phyloP scores from a whole-genome alignment of 2,113 vertebrate genomes.

The Siniperca chuatsi region DNA sequence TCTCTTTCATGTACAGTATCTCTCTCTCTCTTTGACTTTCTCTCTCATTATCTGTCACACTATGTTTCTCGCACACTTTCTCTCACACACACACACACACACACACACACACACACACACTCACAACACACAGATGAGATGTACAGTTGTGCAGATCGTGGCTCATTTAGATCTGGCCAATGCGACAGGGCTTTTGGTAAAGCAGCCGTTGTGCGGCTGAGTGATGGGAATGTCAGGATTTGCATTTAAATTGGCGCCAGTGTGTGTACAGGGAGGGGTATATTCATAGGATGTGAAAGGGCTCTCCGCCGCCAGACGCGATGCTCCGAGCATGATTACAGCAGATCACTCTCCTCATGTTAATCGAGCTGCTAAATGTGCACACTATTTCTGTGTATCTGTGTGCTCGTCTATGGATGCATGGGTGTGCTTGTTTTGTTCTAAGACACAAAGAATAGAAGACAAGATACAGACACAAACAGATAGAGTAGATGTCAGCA shows the following conservation, averaged over 20 bases:
- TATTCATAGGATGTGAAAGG: conserved; percentile 72
- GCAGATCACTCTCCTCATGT: conserved; percentile 62
- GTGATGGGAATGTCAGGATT: conserved; percentile 85
- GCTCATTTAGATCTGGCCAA: conserved; percentile 72
- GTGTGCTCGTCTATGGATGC: not conserved
- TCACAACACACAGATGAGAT: conserved; percentile 56
- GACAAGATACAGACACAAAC: conserved; percentile 20
- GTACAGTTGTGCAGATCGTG: conserved; percentile 69
- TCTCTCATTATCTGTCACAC: conserved; percentile 54
- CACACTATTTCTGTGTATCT: conserved; percentile 45
- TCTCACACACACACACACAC: conserved; percentile 11
- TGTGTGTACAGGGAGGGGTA: conserved; percentile 72
- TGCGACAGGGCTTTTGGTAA: conserved; percentile 48
- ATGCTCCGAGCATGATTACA: conserved; percentile 67
- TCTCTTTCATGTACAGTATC: conserved; percentile 1
- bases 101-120: not conserved
- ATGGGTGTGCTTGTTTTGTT: conserved; percentile 34
- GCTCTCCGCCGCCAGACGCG: conserved; percentile 50
- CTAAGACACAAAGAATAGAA: conserved; percentile 21
- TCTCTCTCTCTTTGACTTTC: conserved; percentile 12
- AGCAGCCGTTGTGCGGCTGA: conserved; percentile 55
- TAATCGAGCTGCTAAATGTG: conserved; percentile 71
- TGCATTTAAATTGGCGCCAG: conserved; percentile 85
- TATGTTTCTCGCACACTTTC: not conserved
- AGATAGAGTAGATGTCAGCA: conserved; percentile 15